Evolutionary conservation across 2,888 invertebrate species (phyloP), one percentile per base, ranked within the genome.

Genomic region (Frankliniella fusca): DNA sequence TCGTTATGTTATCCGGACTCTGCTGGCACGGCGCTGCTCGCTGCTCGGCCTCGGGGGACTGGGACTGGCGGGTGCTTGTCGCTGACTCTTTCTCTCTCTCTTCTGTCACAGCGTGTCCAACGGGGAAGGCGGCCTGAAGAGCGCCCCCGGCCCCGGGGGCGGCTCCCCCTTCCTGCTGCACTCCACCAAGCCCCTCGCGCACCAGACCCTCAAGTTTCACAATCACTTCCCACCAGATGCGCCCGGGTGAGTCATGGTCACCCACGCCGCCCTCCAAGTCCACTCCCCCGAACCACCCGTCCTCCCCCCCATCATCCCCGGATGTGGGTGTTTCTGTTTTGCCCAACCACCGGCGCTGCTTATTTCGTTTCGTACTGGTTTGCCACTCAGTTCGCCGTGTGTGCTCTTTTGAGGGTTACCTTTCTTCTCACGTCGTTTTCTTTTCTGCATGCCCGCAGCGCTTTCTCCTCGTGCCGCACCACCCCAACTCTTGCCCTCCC

Each of bases 211-310:
- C 85, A 96, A 96, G 89, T 96, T 96, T 89, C 96, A 96, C 91
- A 96, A 96, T 89, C 95, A 96, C 88, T 96, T 96, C 90, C 96
- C 96, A 86, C 96, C 95, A 84, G 96, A 96, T 88, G 93, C 94
- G 87, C 92, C 94, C 87, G 92, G 92, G 93, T 93, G 90, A 91
- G 91, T 91, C 87, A 54, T 54, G 54, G 61, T 61, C 70, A 12
- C 23, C 70, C 38, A 20, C 65, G n/a, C 70, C 70, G 3, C 70
- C 2, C 70, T 11, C 27, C 70, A 76, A 12, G 11, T 7, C 18
- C 54, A 54, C 18, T 1, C 20, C 12, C 20, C 54, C 54, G 15
- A 38, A 38, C 38, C 5, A 38, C 38, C 38, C 38, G 38, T 38
- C 38, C 38, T 38, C 38, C n/a, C n/a, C n/a, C n/a, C n/a, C n/a